Conservation (phyloP, 2,113 vertebrate species). For the Hemibagrus wyckioides region DNA sequence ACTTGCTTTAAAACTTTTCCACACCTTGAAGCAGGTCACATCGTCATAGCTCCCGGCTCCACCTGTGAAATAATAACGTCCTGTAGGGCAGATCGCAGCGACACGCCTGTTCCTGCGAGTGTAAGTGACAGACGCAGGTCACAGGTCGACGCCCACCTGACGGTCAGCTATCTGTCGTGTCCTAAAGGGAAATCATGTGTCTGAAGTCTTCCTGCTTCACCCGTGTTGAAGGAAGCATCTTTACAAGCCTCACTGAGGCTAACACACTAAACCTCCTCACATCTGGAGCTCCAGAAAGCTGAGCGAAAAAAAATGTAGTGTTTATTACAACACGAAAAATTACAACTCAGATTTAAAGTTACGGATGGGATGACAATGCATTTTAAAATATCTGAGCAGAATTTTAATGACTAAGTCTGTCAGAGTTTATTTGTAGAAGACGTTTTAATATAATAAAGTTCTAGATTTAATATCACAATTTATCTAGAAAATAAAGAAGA, state of each 20-base stretch:
- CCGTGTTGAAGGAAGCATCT: background rate
- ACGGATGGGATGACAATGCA: background rate
- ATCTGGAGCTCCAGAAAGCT: too few relatives aligned
- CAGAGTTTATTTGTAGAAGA: too few relatives aligned
- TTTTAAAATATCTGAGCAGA: too few relatives aligned
- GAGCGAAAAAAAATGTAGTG: too few relatives aligned
- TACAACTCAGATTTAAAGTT: too few relatives aligned
- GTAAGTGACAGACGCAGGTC: conserved; percentile 8
- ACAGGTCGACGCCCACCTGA: background rate
- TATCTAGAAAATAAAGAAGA: background rate
- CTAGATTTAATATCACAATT: too few relatives aligned
- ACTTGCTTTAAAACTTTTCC: background rate
- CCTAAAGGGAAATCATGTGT: background rate
- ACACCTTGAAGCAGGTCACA: conserved; percentile 14
- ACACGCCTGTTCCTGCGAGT: conserved; percentile 10
- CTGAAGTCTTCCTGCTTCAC: background rate
- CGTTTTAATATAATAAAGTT: too few relatives aligned
- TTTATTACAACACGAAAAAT: too few relatives aligned
- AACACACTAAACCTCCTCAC: too few relatives aligned
- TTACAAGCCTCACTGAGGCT: background rate
- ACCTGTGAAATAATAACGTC: conserved; percentile 22
- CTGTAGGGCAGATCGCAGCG: conserved; percentile 9
- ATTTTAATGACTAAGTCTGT: too few relatives aligned
- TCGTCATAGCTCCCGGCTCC: conserved; percentile 13
- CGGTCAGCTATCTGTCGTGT: background rate